Conservation (phyloP, 92 coral and sea anemone species). For the Epizoanthus scotinus region DNA sequence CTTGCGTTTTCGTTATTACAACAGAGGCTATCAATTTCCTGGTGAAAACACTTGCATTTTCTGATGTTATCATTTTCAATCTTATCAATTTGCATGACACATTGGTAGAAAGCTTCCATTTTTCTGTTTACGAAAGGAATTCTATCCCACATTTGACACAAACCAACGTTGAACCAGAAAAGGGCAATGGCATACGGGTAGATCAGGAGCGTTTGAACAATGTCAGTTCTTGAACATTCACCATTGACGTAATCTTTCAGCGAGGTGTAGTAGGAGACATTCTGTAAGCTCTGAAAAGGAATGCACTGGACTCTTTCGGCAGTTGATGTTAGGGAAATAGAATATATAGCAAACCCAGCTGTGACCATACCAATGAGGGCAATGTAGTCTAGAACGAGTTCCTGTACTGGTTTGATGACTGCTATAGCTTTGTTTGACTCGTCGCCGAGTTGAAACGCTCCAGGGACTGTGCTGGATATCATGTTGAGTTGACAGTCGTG, state of each 20-base stretch:
- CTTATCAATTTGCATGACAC: not conserved
- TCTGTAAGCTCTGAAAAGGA: not conserved
- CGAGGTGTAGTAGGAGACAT: slow-evolving; percentile 1
- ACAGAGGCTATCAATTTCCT: not conserved
- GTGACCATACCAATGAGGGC: slow-evolving; percentile 2
- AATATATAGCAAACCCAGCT: slow-evolving; percentile 1
- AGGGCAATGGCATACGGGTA: not conserved
- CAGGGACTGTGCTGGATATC: not conserved
- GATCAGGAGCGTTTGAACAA: not conserved
- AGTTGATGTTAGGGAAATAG: not conserved
- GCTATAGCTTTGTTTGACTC: not conserved
- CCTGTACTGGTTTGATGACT: not conserved
- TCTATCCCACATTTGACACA: slow-evolving; percentile 7
- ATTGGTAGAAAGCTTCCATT: not conserved
- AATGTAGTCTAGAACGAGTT: not conserved
- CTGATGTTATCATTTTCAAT: no score
- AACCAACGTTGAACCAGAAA: slow-evolving; percentile 3
- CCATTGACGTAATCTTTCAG: slow-evolving; percentile 14
- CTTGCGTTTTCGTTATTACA: no score
- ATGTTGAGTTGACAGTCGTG: not conserved
- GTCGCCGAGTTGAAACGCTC: not conserved
- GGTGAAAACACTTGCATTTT: no score
- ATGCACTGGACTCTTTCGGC: slow-evolving; percentile 10
- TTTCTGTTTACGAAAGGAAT: not conserved
- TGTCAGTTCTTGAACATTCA: not conserved